Base-by-base conservation (phyloP, 1,140 invertebrate species). In the Pogonomyrmex barbatus region DNA sequence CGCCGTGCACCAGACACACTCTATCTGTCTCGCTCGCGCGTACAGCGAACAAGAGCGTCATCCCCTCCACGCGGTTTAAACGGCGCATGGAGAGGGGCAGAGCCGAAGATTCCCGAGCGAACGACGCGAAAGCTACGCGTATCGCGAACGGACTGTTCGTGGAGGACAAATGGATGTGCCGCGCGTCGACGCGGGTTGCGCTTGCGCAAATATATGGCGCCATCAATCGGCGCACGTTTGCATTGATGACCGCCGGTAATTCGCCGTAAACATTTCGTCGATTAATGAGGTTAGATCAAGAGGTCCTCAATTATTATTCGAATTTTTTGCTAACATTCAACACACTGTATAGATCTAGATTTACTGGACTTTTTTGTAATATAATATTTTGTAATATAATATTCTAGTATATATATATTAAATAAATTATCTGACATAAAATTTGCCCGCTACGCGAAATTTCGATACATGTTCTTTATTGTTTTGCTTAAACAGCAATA, bases 11-110 rank as follows among this genome's bases (percentile, higher is more conserved):
- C 76, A 84, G 70, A n/a, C 67, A 45, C 71, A 75, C 68, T 39
- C 62, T 76, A 33, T 85, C 84, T 90, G 58, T 88, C 89, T 85
- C 78, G 67, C 83, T 90, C 85, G 78, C 82, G 56, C 30, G 10
- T 36, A 52, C 78, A 52, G 33, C 77, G 73, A 62, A 33, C 52
- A 58, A 78, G 58, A 82, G 81, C 78, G 47, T 89, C 85, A 36
- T 56, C 78, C 90, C 82, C 82, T 42, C 70, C 81, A 67, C 60
- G 39, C 30, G 76, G 6, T 9, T 24, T 9, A 1, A 17, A 5
- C 58, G 10, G 36, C 39, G 45, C 42, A 17, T 2, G 10, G 33
- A 39, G 42, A 30, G 42, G 65, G 78, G 65, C 5, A 17, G 1
- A 24, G 17, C 56, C 88, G 88, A 87, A 79, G 30, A 33, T 60